Base-by-base conservation (phyloP, 2,797 vertebrate species). In the Tapirus indicus region DNA sequence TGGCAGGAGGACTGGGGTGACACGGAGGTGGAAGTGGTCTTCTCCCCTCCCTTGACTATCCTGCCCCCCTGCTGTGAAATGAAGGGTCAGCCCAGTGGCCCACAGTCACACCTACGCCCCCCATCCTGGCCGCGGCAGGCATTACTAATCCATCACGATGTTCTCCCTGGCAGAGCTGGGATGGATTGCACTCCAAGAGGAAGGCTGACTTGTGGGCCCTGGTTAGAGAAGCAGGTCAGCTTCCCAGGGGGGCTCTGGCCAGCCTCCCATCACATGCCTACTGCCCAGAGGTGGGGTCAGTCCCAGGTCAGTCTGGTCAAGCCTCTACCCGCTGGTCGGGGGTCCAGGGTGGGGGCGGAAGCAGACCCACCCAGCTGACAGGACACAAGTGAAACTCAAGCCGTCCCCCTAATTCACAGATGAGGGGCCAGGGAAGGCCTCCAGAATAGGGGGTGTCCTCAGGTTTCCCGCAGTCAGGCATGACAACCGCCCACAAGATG, bases 21-120 rank as follows among this genome's bases (percentile, higher is more conserved):
- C 79, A n/a, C 20, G 35, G 80, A 92, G 86, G 86, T 52, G 87
- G 58, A 88, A 83, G 77, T 35, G 7, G 69, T 21, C 83, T 25
- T 6, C 29, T 23, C 41, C 83, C 93, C 62, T 44, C 49, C 77
- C 41, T 52, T 20, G 5, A 56, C 54, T 56, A 14, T 85, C 94
- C 88, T 78, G 72, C 72, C 2, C 3, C 4, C 23, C 32, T 60
- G 66, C 71, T 72, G 72, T 72, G 78, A 75, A 88, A 47, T 7
- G 23, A 79, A 62, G 29, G 72, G 78, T 77, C 68, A 88, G 83
- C 52, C 52, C 60, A 16, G 29, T 77, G 89, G 52, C n/a, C 0
- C 83, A 35, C 17, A 47, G 3, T 7, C 47, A 14, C 25, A 5
- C 47, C 14, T 25, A 12, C 6, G 9, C 75, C 16, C 1, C 20